phyloP scores from a whole-genome alignment of 2,797 vertebrate genomes.

The Petrocephalus sullivani region DNA sequence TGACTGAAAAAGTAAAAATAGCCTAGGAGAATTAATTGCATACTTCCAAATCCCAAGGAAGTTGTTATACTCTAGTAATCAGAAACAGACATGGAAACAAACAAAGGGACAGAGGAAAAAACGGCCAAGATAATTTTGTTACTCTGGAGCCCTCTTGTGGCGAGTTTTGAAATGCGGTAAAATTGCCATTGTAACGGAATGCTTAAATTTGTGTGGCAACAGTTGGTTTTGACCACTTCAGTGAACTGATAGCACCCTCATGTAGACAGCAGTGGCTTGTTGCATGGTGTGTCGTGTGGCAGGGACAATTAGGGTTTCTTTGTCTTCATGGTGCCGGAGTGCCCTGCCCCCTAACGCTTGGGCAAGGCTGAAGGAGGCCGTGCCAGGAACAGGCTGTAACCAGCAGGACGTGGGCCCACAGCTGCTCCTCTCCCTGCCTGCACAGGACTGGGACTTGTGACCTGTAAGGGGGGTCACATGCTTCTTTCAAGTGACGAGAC shows the following conservation, averaged over 20 bases:
- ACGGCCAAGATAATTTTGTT: neutral
- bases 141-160: constrained; percentile 40
- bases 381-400: constrained; percentile 37
- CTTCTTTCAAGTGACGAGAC: constrained; percentile 14
- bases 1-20: constrained; percentile 22
- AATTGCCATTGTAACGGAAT: neutral
- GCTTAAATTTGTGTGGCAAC: constrained; percentile 1
- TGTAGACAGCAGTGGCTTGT: constrained; percentile 23
- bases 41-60: constrained; percentile 34
- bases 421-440: neutral
- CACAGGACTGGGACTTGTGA: neutral
- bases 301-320: neutral
- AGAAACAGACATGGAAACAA: constrained; percentile 40
- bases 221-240: constrained; percentile 15
- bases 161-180: neutral
- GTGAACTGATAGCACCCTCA: constrained; percentile 8
- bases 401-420: constrained; percentile 9
- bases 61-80: constrained; percentile 40
- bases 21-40: constrained; percentile 27
- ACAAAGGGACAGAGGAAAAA: constrained; percentile 37
- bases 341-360: constrained; percentile 14
- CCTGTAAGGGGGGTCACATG: neutral
- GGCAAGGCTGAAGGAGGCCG: constrained; percentile 25
- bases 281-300: constrained; percentile 10
- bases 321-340: constrained; percentile 27